phyloP scores from a whole-genome alignment of 2,113 vertebrate genomes.

The Channa argus region DNA sequence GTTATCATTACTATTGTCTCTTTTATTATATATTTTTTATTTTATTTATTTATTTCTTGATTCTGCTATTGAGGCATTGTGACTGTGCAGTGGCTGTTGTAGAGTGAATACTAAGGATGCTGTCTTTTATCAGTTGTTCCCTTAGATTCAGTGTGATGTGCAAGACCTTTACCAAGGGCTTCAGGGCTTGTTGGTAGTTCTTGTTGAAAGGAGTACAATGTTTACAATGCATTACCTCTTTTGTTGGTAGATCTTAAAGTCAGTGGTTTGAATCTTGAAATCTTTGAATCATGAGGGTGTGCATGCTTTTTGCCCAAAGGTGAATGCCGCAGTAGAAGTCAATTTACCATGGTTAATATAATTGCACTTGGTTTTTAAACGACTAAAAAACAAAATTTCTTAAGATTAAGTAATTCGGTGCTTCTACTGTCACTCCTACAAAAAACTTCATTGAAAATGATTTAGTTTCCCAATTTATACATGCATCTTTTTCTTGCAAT shows the following conservation, averaged over 20 bases:
- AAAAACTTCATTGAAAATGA: not conserved
- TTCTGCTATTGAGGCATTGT: constrained; percentile 28
- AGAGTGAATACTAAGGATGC: constrained; percentile 48
- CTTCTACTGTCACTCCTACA: not conserved
- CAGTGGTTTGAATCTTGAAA: not conserved
- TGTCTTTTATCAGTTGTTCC: constrained; percentile 29
- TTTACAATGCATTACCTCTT: constrained; percentile 25
- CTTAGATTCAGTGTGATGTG: constrained; percentile 33
- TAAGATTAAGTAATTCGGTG: not conserved
- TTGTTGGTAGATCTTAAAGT: constrained; percentile 1
- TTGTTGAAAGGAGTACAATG: constrained; percentile 13
- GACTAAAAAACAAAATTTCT: not conserved
- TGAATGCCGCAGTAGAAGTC: constrained; percentile 2
- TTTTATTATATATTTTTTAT: no score
- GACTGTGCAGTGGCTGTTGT: constrained; percentile 24
- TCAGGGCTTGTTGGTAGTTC: constrained; percentile 8
- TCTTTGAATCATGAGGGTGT: constrained; percentile 2
- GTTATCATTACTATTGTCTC: no score
- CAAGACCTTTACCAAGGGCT: constrained; percentile 22
- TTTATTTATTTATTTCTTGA: not conserved
- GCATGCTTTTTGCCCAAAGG: not conserved
- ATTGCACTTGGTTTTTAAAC: not conserved
- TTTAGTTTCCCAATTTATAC: not conserved
- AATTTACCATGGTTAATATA: constrained; percentile 1
- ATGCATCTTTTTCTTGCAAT: not conserved